phyloP scores from a whole-genome alignment of 2,888 invertebrate species.

The Xestia xanthographa region DNA sequence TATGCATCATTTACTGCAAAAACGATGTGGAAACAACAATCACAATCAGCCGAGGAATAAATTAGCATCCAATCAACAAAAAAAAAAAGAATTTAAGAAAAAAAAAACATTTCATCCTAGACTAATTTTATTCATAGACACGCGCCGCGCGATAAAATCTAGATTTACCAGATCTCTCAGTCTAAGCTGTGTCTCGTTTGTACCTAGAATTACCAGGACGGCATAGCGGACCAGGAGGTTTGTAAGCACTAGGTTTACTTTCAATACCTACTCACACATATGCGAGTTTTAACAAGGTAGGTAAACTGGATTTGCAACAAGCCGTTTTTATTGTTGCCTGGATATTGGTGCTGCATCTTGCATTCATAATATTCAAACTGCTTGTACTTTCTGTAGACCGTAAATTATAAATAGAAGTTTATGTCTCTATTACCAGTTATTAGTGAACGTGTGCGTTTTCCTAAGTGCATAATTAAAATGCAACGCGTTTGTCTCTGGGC shows the following conservation, averaged over 20 bases:
- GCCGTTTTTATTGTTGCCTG: slow-evolving; percentile 22
- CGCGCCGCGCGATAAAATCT: slow-evolving; percentile 51
- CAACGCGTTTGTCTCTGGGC: neutral
- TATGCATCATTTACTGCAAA: slow-evolving; percentile 29
- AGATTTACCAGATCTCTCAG: slow-evolving; percentile 65
- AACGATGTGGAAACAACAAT: neutral
- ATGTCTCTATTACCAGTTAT: slow-evolving; percentile 36
- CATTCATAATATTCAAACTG: neutral
- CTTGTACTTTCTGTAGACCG: neutral
- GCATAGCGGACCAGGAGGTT: slow-evolving; percentile 75
- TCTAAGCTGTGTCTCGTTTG: slow-evolving; percentile 75
- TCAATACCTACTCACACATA: slow-evolving; percentile 66
- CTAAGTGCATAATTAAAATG: slow-evolving; percentile 37
- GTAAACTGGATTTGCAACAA: slow-evolving; percentile 56
- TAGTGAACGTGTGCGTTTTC: slow-evolving; percentile 25
- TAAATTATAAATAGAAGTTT: slow-evolving; percentile 3
- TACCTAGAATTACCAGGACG: slow-evolving; percentile 87
- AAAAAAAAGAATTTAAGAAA: slow-evolving; percentile 22
- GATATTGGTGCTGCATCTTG: slow-evolving; percentile 11
- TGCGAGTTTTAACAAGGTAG: slow-evolving; percentile 40
- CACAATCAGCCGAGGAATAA: neutral
- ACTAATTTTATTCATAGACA: slow-evolving; percentile 18
- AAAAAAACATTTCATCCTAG: slow-evolving; percentile 4
- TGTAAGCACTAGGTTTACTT: slow-evolving; percentile 81
- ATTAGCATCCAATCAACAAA: slow-evolving; percentile 14